Evolutionary conservation across 2,797 vertebrate species (phyloP).

Genomic region (Siniperca undulata): DNA sequence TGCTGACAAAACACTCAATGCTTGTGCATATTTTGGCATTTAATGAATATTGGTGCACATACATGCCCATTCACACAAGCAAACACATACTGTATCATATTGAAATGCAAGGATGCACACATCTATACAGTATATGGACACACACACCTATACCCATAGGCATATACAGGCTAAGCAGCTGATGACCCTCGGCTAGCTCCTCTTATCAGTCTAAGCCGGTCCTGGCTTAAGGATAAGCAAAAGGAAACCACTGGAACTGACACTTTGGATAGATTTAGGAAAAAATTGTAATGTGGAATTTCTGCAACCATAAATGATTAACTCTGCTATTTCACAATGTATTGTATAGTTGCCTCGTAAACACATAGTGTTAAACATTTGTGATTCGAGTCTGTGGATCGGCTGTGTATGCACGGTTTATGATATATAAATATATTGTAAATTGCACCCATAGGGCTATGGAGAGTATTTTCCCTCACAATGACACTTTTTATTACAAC

Average conservation of each 20-base stretch:
- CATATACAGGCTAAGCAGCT: conserved; percentile 65
- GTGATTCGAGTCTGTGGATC: neutral
- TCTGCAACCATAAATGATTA: conserved; percentile 60
- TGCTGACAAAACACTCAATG: conserved; percentile 52
- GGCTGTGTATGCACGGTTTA: conserved; percentile 24
- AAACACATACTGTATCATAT: conserved; percentile 21
- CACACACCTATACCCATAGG: conserved; percentile 26
- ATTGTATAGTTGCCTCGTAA: conserved; percentile 37
- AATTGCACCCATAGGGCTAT: conserved; percentile 29
- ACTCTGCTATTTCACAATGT: conserved; percentile 51
- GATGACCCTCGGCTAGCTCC: conserved; percentile 73
- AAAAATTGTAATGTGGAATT: conserved; percentile 58
- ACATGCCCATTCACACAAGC: conserved; percentile 25
- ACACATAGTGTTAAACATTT: conserved; percentile 42
- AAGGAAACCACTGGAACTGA: conserved; percentile 72
- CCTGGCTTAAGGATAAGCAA: conserved; percentile 77
- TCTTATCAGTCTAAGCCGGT: conserved; percentile 80
- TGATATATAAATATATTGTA: conserved; percentile 41
- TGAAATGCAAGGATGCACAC: conserved; percentile 48
- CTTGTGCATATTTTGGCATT: conserved; percentile 31
- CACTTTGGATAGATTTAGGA: conserved; percentile 74
- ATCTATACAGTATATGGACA: conserved; percentile 6
- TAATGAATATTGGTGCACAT: conserved; percentile 39
- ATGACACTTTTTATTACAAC: conserved; percentile 67
- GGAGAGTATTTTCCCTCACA: conserved; percentile 38